Conservation (phyloP, 2,113 vertebrate species). For the Cynopterus brachyotis region DNA sequence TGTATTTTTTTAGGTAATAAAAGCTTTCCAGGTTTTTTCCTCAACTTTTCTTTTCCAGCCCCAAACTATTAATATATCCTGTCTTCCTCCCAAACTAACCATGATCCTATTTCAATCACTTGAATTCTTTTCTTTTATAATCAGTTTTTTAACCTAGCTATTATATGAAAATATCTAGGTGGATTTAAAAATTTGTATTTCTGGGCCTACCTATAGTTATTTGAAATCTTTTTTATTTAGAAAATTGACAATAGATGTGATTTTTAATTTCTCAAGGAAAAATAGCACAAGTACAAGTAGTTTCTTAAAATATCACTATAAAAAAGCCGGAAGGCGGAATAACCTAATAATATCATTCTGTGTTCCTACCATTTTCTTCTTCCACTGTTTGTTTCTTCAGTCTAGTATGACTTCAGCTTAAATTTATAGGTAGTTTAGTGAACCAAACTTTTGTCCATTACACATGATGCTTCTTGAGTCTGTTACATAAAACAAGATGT, state of each 20-base stretch:
- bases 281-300: not conserved
- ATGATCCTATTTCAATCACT: not conserved
- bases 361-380: not conserved
- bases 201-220: not conserved
- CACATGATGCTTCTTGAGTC: not conserved
- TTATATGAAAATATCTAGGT: not conserved
- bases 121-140: not conserved
- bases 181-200: not conserved
- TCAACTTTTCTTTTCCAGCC: not conserved
- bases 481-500: slow-evolving; percentile 1
- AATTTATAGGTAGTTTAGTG: not conserved
- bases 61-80: not conserved
- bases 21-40: not conserved
- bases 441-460: not conserved
- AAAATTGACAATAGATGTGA: slow-evolving; percentile 1
- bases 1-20: not conserved
- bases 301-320: slow-evolving; percentile 22
- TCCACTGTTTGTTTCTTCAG: not conserved
- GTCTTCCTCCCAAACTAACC: not conserved
- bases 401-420: not conserved
- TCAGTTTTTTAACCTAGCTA: not conserved
- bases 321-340: not conserved
- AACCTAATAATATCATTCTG: not conserved
- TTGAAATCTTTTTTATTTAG: not conserved
- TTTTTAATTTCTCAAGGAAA: not conserved